phyloP scores from a whole-genome alignment of 2,797 vertebrate species.

The Sebastes iracundus region DNA sequence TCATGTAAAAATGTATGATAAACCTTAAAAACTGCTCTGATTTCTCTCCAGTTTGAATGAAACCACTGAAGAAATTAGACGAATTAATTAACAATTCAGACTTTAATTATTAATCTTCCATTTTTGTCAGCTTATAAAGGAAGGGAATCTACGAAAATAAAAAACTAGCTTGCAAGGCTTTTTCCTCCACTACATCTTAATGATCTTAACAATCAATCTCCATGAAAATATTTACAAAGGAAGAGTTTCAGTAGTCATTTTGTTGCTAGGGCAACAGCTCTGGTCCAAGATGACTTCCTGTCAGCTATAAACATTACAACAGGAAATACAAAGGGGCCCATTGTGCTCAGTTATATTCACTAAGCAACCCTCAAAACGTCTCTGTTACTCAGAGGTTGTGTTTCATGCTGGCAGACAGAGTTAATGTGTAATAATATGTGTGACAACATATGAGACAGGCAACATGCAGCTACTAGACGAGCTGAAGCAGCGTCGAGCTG shows the following conservation, averaged over 20 bases:
- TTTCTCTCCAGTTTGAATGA: not conserved
- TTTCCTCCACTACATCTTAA: not conserved
- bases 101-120: not conserved
- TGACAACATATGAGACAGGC: not conserved
- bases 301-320: no score
- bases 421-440: no score
- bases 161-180: not conserved
- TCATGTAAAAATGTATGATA: not conserved
- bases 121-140: not conserved
- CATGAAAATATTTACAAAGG: not conserved
- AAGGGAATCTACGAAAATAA: not conserved
- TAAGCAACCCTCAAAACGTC: not conserved
- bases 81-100: not conserved
- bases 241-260: not conserved
- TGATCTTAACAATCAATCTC: not conserved
- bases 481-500: accelerated
- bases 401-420: not conserved
- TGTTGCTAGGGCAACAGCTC: not conserved
- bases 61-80: not conserved
- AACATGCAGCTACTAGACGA: accelerated
- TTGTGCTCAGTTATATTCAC: no score
- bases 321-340: no score
- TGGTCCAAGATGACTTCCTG: no score
- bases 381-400: not conserved
- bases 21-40: not conserved